Conservation (phyloP, 2,797 vertebrate genomes). For the Benthosema pterotum region DNA sequence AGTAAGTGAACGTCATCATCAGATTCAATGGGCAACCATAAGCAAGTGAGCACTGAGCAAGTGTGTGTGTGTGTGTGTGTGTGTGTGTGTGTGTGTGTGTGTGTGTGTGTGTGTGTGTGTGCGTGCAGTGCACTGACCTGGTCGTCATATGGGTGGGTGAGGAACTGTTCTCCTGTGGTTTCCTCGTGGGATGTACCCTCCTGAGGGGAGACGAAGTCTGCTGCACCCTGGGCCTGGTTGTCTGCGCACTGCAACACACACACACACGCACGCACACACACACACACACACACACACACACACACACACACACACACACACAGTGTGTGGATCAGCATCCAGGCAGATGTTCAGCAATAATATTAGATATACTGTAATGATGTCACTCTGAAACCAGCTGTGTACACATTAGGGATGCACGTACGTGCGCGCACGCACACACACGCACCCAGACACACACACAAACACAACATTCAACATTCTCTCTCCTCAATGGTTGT, state of each 20-base stretch:
- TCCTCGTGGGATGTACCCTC: slow-evolving; percentile 94
- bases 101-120: slow-evolving; percentile 9
- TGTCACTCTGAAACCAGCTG: background rate
- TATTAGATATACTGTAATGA: background rate
- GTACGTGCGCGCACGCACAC: background rate
- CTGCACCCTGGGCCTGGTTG: slow-evolving; percentile 78
- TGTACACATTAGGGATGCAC: slow-evolving; percentile 3
- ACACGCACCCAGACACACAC: background rate
- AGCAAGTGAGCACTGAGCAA: too few relatives aligned
- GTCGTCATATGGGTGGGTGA: slow-evolving; percentile 90
- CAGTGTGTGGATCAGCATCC: slow-evolving; percentile 11
- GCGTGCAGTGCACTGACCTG: slow-evolving; percentile 80
- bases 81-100: slow-evolving; percentile 12
- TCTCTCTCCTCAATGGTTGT: too few relatives aligned
- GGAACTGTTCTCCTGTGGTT: slow-evolving; percentile 88
- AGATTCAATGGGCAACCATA: too few relatives aligned
- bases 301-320: slow-evolving; percentile 9
- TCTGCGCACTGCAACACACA: slow-evolving; percentile 71
- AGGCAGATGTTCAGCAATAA: background rate
- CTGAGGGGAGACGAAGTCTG: slow-evolving; percentile 92
- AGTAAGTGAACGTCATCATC: too few relatives aligned
- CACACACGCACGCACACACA: slow-evolving; percentile 17
- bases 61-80: background rate
- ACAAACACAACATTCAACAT: background rate
- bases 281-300: background rate